phyloP scores from a whole-genome alignment of 2,113 vertebrate species.

The Antennarius striatus region DNA sequence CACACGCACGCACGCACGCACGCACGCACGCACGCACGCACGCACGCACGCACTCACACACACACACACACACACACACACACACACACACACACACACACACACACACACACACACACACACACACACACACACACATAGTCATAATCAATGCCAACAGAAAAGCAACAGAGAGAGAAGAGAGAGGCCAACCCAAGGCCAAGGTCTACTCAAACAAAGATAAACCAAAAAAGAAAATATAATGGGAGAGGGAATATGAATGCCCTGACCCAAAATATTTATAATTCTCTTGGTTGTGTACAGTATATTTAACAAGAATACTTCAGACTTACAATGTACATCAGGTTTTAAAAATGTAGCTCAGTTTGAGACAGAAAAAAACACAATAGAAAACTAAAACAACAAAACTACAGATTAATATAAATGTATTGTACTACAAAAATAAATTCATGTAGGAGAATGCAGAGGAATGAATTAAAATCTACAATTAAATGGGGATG shows the following conservation, averaged over 20 bases:
- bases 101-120: too few relatives aligned
- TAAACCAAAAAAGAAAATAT: conserved; percentile 44
- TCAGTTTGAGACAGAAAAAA: not conserved
- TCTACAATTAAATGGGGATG: conserved; percentile 15
- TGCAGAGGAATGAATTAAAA: not conserved
- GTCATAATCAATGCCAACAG: conserved; percentile 69
- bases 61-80: conserved; percentile 29
- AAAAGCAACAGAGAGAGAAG: conserved; percentile 49
- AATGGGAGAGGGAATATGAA: conserved; percentile 16
- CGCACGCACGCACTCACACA: too few relatives aligned
- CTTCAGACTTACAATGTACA: conserved; percentile 13
- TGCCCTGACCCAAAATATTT: conserved; percentile 29
- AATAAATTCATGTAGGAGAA: not conserved
- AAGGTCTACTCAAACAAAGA: conserved; percentile 50
- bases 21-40: too few relatives aligned
- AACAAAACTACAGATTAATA: not conserved
- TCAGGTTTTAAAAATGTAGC: conserved; percentile 36
- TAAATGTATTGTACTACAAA: conserved; percentile 4
- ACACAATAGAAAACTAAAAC: not conserved
- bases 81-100: not conserved
- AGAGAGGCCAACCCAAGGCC: conserved; percentile 43
- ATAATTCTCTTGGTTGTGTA: conserved; percentile 12
- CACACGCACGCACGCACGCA: conserved; percentile 41
- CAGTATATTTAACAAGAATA: conserved; percentile 19
- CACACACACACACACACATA: conserved; percentile 38